Base-by-base conservation (phyloP, 2,797 vertebrate species). In the Dendrocincla tyrannina region DNA sequence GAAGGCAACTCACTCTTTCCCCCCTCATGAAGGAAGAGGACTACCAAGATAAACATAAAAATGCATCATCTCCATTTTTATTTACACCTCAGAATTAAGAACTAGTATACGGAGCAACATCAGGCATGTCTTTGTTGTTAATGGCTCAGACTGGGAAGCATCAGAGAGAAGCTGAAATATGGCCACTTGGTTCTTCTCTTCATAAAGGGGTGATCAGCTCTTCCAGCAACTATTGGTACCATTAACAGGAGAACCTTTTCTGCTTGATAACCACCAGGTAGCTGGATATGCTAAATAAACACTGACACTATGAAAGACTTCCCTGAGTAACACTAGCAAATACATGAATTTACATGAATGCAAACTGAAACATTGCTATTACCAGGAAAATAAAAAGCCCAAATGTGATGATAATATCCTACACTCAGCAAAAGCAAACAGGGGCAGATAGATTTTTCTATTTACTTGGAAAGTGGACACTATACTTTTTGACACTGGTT, bases 401-500 rank as follows among this genome's bases (percentile, higher is more conserved):
- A 44, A 55, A 80, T 59, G 33, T 0, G 0, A 79, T 75, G 39
- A 60, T 50, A 85, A 92, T 44, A 88, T 32, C 67, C 17, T 53
- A 70, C n/a, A 50, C 20, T 73, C 70, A 39, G 49, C 68, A 91
- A 88, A 93, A 52, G 20, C 30, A 82, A 95, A 80, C 3, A 42
- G 24, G 8, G 11, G 18, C 82, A 77, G 46, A 85, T 50, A 18
- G 49, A 79, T 88, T 89, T 95, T 95, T 93, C 63, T 69, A 24
- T 85, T 95, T 95, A 75, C 55, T 75, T 91, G 69, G 78, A 78
- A 94, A 90, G 74, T 42, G 73, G 85, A 89, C 83, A 39, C 91
- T 74, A 85, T 20, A 85, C 56, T 88, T 93, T 88, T 84, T 90
- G 70, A 95, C 50, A 63, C 33, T 59, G 49, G 44, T 62, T 89